These are phyloP conservation scores for Coleophora deauratella DNA, from an alignment of 2,888 invertebrate species.

Conservation along the genomic window DNA sequence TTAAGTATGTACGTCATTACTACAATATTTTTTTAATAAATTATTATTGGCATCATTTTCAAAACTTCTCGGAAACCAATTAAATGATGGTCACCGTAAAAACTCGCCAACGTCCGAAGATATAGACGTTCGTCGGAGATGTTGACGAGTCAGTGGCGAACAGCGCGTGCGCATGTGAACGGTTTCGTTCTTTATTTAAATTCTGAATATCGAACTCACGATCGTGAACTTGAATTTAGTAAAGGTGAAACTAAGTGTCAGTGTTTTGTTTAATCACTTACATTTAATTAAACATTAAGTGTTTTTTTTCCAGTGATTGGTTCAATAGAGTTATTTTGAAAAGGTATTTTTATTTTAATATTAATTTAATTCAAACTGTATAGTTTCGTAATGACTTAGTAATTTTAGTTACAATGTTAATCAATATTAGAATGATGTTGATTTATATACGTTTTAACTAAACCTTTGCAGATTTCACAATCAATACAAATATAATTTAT, in stretches of 20 bases:
- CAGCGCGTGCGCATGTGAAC: conserved; percentile 24
- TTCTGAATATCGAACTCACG: conserved; percentile 2
- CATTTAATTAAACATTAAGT: neutral
- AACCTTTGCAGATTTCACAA: no score
- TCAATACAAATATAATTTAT: no score
- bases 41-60: no score
- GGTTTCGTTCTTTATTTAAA: conserved; percentile 13
- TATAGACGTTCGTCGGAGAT: conserved; percentile 24
- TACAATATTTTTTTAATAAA: no score
- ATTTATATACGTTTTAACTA: no score
- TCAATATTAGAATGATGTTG: no score
- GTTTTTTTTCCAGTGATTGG: neutral
- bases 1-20: no score
- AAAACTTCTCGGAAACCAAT: neutral
- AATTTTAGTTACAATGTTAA: no score
- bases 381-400: no score
- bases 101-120: conserved; percentile 20
- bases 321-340: neutral
- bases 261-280: conserved; percentile 1
- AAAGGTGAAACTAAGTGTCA: conserved; percentile 3
- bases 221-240: neutral
- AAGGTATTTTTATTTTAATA: no score
- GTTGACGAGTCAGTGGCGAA: conserved; percentile 27
- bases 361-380: no score
- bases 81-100: conserved; percentile 21